phyloP scores from a whole-genome alignment of 2,113 vertebrate genomes.

The Capreolus pygargus region DNA sequence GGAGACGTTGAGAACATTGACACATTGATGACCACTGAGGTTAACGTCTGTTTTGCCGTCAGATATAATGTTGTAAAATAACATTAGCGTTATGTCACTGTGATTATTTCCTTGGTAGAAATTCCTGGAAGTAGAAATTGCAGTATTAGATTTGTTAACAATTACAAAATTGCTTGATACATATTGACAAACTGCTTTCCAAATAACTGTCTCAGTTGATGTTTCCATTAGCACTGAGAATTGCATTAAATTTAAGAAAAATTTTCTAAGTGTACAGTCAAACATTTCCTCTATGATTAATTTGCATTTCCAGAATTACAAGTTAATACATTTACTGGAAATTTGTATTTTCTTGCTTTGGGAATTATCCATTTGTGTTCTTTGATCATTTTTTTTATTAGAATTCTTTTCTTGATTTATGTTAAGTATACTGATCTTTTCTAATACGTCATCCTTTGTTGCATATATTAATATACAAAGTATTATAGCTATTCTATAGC shows the following conservation, averaged over 20 bases:
- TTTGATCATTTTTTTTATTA: background rate
- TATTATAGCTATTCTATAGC: background rate
- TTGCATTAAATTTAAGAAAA: background rate
- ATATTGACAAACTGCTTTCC: background rate
- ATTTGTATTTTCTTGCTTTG: background rate
- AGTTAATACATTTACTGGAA: background rate
- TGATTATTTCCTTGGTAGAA: constrained; percentile 17
- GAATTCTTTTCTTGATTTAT: background rate
- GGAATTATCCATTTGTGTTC: background rate
- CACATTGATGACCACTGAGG: background rate
- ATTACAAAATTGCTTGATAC: background rate
- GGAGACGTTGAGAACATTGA: background rate
- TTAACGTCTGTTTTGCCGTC: background rate
- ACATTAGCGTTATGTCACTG: background rate
- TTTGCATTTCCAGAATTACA: constrained; percentile 29
- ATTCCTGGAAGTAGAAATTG: constrained; percentile 35
- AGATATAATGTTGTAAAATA: background rate
- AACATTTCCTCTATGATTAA: background rate
- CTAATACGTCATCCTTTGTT: background rate
- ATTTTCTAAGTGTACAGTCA: background rate
- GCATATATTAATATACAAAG: background rate
- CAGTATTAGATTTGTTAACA: background rate
- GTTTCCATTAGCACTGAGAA: background rate
- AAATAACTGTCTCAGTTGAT: background rate
- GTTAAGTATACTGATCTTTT: background rate